Evolutionary conservation across 2,797 vertebrate genomes (phyloP), one percentile per base, ranked within the genome.

Genomic region (Chlorospingus flavigularis): DNA sequence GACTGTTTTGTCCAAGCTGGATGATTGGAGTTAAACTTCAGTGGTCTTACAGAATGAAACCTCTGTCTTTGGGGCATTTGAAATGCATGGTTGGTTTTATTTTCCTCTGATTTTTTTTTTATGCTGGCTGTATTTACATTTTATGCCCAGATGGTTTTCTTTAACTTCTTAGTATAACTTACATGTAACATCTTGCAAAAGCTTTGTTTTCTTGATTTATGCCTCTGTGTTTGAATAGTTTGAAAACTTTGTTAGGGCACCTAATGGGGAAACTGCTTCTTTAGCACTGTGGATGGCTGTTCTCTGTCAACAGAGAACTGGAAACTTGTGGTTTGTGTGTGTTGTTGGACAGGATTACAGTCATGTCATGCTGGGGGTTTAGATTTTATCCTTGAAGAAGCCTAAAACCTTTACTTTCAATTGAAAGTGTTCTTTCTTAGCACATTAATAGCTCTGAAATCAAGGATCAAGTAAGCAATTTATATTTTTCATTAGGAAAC

Each of bases 81-180:
- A 72, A 94, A 79, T 79, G 61, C 26, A 4, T 77, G 51, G 28
- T 92, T 94, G 54, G 37, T 89, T 94, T 95, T 90, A 74, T 92
- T 96, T 96, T 94, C 50, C 57, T 92, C 87, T 42, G 42, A 42
- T 18, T 42, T 42, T 78, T 95, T 88, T 91, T 89, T 72, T 62
- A 35, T 72, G 71, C 72, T 92, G 88, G 33, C 70, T 92, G n/a
- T 89, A 91, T 92, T 97, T 93, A 86, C 79, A 71, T 95, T 96
- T 92, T 84, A 77, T 65, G 74, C 90, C 89, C 96, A 96, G 89
- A 88, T 96, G 95, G 95, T 88, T 97, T 97, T 86, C 92, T 95
- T 97, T 96, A 97, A 89, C 40, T 8, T 95, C 92, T 72, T 51
- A 76, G 79, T 86, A 54, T 86, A 79, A 89, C 88, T 92, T 90